These are phyloP conservation scores for Troides aeacus DNA, from an alignment of 2,888 invertebrate species.

Conservation along the genomic window DNA sequence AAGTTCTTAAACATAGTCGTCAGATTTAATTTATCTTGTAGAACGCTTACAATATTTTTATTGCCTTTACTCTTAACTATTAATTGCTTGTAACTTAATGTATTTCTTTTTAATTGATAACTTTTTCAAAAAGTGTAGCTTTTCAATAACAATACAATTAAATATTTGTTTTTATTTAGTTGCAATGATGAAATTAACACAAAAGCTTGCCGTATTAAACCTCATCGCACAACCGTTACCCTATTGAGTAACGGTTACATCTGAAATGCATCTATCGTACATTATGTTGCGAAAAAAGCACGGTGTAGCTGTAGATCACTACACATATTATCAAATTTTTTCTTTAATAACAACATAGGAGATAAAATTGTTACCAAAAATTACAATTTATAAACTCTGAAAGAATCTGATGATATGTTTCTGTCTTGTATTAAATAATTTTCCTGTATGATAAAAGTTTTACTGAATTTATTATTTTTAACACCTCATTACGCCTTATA, in stretches of 20 bases:
- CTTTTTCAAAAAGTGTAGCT: too few species aligned
- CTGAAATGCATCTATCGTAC: slow-evolving; percentile 43
- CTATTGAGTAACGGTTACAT: slow-evolving; percentile 20
- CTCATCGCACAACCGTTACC: slow-evolving; percentile 17
- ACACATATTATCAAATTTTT: background rate
- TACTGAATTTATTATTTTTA: background rate
- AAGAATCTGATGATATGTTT: background rate
- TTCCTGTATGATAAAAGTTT: background rate
- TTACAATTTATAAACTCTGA: background rate
- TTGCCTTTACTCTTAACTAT: too few species aligned
- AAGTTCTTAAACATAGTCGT: background rate
- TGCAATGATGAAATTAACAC: slow-evolving; percentile 2
- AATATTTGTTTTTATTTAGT: background rate
- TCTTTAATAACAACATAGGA: background rate
- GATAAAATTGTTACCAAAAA: too few species aligned
- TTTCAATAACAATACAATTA: too few species aligned
- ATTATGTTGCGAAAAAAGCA: background rate
- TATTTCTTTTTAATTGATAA: too few species aligned
- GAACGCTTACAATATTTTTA: too few species aligned
- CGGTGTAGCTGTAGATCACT: background rate
- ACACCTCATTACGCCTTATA: background rate
- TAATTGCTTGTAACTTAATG: too few species aligned
- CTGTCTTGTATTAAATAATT: background rate
- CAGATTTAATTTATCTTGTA: too few species aligned
- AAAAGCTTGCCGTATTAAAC: slow-evolving; percentile 17